Evolutionary conservation across 2,113 vertebrate genomes (phyloP).

Genomic region (Pontoporia blainvillei): DNA sequence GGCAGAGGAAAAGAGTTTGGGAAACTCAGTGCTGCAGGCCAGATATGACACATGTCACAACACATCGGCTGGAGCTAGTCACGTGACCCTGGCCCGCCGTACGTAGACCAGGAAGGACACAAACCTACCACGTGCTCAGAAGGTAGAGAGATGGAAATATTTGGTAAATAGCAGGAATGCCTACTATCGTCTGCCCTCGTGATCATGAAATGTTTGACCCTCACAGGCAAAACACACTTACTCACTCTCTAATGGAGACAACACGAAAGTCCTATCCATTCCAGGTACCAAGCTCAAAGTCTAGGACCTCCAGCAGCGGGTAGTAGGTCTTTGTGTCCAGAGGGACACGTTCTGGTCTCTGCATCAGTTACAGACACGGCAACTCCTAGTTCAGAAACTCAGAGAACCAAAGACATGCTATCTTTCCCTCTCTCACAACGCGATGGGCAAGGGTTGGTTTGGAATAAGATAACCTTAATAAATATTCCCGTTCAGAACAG

Average conservation of each 20-base stretch:
- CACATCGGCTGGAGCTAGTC: neutral
- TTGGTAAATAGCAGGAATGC: neutral
- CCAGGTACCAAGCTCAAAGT: neutral
- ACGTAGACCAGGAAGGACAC: neutral
- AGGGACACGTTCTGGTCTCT: neutral
- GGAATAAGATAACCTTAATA: neutral
- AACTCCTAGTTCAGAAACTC: neutral
- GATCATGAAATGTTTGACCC: neutral
- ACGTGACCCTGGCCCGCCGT: neutral
- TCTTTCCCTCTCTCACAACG: neutral
- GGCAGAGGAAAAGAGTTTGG: neutral
- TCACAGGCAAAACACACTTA: neutral
- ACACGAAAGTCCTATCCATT: neutral
- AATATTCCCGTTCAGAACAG: neutral
- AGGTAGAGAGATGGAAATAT: neutral
- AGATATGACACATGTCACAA: neutral
- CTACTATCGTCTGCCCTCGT: neutral
- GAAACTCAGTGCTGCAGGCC: neutral
- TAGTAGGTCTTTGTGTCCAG: neutral
- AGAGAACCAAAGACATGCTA: neutral
- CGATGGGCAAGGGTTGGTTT: neutral
- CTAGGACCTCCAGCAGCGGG: neutral
- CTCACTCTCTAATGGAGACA: neutral
- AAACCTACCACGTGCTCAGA: neutral
- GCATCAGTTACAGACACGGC: neutral